Evolutionary conservation across 2,888 invertebrate species (phyloP), one percentile per base, ranked within the genome.

Genomic region (Philhelius pedissequus): DNA sequence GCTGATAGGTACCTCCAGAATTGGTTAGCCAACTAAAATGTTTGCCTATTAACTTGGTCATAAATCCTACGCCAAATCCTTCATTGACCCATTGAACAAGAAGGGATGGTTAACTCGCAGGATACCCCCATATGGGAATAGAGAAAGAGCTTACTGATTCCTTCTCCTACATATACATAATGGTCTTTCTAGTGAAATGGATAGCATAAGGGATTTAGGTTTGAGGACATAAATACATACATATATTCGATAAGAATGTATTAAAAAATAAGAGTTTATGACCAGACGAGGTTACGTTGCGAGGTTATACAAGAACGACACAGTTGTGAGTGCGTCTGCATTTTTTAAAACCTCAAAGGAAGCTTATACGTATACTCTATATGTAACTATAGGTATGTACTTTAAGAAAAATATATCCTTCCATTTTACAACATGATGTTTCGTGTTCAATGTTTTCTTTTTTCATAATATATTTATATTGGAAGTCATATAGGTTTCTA

Each of bases 191-290:
- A 62, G 62, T 45, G 62, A 45, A 62, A 62, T 62, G 45, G 45
- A 62, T 62, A 45, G 62, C 62, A 30, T 13, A 45, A 45, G 62
- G 62, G 62, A 30, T 40, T 60, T 18, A 60, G 40, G 11, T 35
- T 30, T 56, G 52, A 62, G 52, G 62, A 40, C 73, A 78, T 78
- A 82, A 82, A 82, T 27, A 60, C 60, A 25, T 60, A 27, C 20
- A 56, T 7, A 25, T 74, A 78, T 43, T 27, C 69, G 54, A 56
- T 32, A 62, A 56, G 69, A 78, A 73, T 69, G 83, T 78, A 78
- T 83, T 83, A 83, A 83, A 83, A 83, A 83, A 78, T 74, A 50
- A 56, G 78, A 83, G 64, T 83, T 78, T 78, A 78, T 74, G 50
- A 69, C 20, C 66, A 58, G 56, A 80, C 48, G 50, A 64, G 40